phyloP scores from a whole-genome alignment of 2,113 vertebrate genomes.

The Melanerpes formicivorus region DNA sequence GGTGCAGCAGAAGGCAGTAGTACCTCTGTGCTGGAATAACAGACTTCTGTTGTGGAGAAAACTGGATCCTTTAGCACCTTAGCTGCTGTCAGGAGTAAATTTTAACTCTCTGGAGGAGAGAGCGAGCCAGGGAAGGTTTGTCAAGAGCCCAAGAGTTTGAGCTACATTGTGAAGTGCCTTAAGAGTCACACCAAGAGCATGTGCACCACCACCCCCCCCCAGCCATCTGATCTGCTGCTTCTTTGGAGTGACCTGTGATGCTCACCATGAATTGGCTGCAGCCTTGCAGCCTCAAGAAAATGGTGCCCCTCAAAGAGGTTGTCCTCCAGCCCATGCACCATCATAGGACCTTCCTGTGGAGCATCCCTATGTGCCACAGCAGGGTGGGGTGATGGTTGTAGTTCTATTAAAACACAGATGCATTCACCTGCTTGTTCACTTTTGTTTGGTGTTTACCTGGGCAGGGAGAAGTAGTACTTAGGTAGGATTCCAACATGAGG shows the following conservation, averaged over 20 bases:
- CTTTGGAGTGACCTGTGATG: not conserved
- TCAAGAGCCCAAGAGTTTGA: not conserved
- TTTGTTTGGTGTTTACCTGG: not conserved
- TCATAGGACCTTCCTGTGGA: not conserved
- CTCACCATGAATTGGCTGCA: not conserved
- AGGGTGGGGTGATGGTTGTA: not conserved
- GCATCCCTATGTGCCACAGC: not conserved
- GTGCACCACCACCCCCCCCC: too few species aligned
- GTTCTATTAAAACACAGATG: not conserved
- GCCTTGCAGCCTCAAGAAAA: not conserved
- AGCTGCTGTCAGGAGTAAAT: not conserved
- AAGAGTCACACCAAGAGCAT: not conserved
- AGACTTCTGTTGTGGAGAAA: not conserved
- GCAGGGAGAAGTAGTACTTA: not conserved
- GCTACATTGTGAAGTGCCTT: not conserved
- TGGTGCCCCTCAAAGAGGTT: rapidly evolving
- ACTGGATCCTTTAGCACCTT: not conserved
- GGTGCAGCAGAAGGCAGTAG: not conserved
- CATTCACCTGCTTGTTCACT: not conserved
- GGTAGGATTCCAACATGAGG: not conserved
- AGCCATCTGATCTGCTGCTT: not conserved
- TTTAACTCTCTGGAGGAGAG: not conserved
- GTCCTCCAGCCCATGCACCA: not conserved
- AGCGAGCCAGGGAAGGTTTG: not conserved
- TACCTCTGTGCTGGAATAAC: not conserved